phyloP scores from a whole-genome alignment of 2,888 invertebrate genomes.

The Spilosoma lubricipeda region DNA sequence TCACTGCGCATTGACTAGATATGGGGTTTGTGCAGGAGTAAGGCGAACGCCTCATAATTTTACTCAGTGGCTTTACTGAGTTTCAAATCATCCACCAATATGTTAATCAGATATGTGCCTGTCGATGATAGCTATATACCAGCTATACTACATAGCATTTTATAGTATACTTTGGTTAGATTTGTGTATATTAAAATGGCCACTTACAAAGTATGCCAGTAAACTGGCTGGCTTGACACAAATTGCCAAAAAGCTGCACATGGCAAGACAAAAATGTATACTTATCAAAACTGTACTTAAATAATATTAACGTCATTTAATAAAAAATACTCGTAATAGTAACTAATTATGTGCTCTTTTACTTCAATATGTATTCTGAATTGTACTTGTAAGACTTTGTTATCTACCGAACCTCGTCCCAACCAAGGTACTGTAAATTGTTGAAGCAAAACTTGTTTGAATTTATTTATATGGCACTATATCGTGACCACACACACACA shows the following conservation, averaged over 20 bases:
- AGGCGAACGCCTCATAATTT: background rate
- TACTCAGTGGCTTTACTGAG: background rate
- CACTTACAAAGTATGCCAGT: background rate
- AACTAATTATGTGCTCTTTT: conserved; percentile 1
- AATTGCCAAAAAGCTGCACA: conserved; percentile 50
- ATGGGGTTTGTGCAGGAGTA: conserved; percentile 37
- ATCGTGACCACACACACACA: background rate
- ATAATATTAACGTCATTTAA: background rate
- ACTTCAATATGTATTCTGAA: conserved; percentile 1
- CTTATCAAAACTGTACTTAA: background rate
- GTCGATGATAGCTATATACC: background rate
- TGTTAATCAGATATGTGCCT: background rate
- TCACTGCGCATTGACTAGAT: conserved; percentile 61
- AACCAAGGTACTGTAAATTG: background rate
- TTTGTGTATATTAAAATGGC: background rate
- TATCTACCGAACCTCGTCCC: background rate
- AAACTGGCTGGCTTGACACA: background rate
- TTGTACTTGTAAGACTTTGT: background rate
- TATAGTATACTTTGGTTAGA: background rate
- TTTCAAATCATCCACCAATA: background rate
- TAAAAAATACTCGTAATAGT: background rate
- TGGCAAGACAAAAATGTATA: conserved; percentile 45
- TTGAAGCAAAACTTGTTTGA: background rate
- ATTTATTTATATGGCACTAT: background rate
- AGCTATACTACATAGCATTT: background rate